Conservation (phyloP, 2,797 vertebrate species). For the Schizopygopsis malacanthus region DNA sequence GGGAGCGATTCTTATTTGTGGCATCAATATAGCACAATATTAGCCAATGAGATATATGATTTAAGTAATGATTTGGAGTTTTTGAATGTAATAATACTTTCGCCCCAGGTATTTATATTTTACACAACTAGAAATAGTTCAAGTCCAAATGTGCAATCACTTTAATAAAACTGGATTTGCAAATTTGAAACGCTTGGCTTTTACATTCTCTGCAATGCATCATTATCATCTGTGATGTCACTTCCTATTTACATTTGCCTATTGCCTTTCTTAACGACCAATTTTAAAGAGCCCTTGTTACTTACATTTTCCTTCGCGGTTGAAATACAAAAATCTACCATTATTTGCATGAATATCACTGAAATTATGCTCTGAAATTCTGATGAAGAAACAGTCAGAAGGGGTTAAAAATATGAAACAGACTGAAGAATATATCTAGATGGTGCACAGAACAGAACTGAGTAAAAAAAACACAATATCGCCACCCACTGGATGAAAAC, state of each 20-base stretch:
- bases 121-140: not conserved
- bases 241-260: not conserved
- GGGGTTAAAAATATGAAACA: constrained; percentile 16
- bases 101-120: not conserved
- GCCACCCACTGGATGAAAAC: constrained; percentile 59
- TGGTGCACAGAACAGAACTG: constrained; percentile 45
- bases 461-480: constrained; percentile 51
- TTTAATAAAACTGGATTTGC: not conserved
- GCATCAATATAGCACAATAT: not conserved
- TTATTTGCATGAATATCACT: constrained; percentile 23
- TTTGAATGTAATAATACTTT: not conserved
- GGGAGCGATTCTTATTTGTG: not conserved
- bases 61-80: not conserved
- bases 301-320: constrained; percentile 11
- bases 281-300: constrained; percentile 59
- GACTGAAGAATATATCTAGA: constrained; percentile 22
- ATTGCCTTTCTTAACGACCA: constrained; percentile 16
- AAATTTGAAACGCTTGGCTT: not conserved
- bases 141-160: not conserved
- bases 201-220: not conserved
- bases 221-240: constrained; percentile 9
- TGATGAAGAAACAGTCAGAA: not conserved
- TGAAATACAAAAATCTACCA: constrained; percentile 35
- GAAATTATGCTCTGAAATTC: constrained; percentile 24
- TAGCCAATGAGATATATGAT: not conserved